Evolutionary conservation across 1,140 invertebrate species (phyloP).

Genomic region (Lithobius niger): DNA sequence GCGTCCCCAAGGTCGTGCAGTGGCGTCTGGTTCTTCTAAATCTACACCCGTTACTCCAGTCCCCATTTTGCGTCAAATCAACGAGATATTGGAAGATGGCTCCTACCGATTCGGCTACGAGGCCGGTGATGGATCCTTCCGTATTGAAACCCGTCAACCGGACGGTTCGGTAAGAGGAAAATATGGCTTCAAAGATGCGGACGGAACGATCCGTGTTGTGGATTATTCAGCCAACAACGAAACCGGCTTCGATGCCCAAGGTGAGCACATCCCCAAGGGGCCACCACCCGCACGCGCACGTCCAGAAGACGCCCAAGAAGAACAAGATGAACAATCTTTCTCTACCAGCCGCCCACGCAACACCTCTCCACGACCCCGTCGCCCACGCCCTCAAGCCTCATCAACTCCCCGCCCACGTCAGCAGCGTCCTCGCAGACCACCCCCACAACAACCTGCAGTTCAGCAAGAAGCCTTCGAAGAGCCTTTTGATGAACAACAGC

Average conservation of each 20-base stretch:
- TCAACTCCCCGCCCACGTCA: conserved; percentile 15
- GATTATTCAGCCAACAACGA: conserved; percentile 77
- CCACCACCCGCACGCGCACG: conserved; percentile 40
- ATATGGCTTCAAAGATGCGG: conserved; percentile 76
- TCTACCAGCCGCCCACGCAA: conserved; percentile 46
- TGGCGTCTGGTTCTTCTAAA: too few relatives aligned
- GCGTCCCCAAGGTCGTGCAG: too few relatives aligned
- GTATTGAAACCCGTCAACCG: conserved; percentile 69
- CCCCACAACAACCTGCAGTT: background rate
- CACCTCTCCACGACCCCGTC: conserved; percentile 18
- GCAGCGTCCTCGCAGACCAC: background rate
- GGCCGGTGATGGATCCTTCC: conserved; percentile 73
- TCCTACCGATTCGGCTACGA: conserved; percentile 81
- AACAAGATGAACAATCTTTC: conserved; percentile 43
- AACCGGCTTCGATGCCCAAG: conserved; percentile 58
- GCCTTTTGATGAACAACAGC: background rate
- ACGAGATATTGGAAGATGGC: conserved; percentile 54
- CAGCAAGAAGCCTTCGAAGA: background rate
- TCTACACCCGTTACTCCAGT: conserved; percentile 41
- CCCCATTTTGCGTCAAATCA: conserved; percentile 1
- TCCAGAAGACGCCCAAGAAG: conserved; percentile 15
- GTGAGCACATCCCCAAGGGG: conserved; percentile 38
- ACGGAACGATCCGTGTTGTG: conserved; percentile 73
- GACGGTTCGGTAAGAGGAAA: conserved; percentile 76
- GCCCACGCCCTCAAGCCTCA: conserved; percentile 26